Conservation (phyloP, 2,797 vertebrate genomes). For the Poecilia gillii region DNA sequence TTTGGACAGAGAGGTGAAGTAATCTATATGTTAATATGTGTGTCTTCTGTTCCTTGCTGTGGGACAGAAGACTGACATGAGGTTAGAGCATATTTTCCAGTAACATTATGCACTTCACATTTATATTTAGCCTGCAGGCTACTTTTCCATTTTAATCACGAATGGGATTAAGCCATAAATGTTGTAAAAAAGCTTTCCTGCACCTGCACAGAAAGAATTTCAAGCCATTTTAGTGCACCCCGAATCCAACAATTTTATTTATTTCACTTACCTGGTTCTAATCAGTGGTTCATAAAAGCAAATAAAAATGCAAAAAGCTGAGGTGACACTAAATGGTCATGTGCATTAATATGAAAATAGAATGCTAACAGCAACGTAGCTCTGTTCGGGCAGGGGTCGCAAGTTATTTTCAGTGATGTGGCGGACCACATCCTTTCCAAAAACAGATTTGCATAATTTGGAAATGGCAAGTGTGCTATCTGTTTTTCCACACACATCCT, state of each 20-base stretch:
- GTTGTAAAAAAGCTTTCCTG: conserved; percentile 46
- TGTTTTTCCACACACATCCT: conserved; percentile 36
- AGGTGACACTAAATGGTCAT: background rate
- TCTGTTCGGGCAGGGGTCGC: background rate
- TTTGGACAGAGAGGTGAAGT: conserved; percentile 75
- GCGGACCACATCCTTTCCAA: conserved; percentile 23
- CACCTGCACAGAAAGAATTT: conserved; percentile 38
- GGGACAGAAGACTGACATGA: conserved; percentile 65
- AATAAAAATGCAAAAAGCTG: background rate
- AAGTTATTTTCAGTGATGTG: conserved; percentile 10
- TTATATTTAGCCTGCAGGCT: conserved; percentile 66
- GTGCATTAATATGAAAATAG: conserved; percentile 11
- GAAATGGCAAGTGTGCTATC: conserved; percentile 40
- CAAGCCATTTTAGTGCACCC: conserved; percentile 16
- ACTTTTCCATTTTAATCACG: conserved; percentile 65
- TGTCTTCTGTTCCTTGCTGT: conserved; percentile 59
- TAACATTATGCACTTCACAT: conserved; percentile 59
- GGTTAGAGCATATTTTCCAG: conserved; percentile 72
- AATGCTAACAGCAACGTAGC: background rate
- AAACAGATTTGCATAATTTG: conserved; percentile 28
- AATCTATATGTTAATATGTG: conserved; percentile 62
- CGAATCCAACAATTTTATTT: background rate
- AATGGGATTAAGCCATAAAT: conserved; percentile 58
- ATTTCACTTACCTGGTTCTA: conserved; percentile 5
- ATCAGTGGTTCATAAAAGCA: conserved; percentile 14